phyloP scores from a whole-genome alignment of 2,888 invertebrate species.

The Apocheima hispidaria region DNA sequence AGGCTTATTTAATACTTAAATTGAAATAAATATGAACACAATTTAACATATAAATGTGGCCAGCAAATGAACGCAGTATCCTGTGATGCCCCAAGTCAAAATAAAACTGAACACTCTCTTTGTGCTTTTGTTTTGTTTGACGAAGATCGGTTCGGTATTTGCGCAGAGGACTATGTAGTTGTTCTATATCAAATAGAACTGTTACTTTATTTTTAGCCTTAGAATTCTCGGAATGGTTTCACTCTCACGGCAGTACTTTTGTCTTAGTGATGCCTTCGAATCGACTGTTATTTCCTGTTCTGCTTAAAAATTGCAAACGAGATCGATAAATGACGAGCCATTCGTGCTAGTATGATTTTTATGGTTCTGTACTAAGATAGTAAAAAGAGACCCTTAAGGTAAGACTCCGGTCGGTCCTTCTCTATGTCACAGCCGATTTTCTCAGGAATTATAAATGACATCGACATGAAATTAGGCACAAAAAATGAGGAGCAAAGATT shows the following conservation, averaged over 20 bases:
- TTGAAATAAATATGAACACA: slow-evolving; percentile 24
- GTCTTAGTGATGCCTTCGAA: slow-evolving; percentile 62
- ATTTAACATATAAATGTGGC: slow-evolving; percentile 37
- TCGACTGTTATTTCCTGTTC: slow-evolving; percentile 69
- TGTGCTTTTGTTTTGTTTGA: slow-evolving; percentile 35
- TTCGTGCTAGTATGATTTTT: slow-evolving; percentile 54
- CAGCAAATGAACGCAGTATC: slow-evolving; percentile 38
- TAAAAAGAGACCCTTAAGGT: no score
- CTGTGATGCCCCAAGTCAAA: slow-evolving; percentile 32
- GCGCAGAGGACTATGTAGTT: slow-evolving; percentile 52
- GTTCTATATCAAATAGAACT: slow-evolving; percentile 52
- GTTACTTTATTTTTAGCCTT: slow-evolving; percentile 58
- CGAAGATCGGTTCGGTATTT: slow-evolving; percentile 42
- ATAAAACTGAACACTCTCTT: slow-evolving; percentile 21
- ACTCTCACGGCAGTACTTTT: slow-evolving; percentile 69
- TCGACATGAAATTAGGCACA: no score
- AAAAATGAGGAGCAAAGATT: no score
- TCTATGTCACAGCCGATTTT: no score
- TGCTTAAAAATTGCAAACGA: slow-evolving; percentile 53
- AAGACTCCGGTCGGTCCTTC: no score
- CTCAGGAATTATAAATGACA: no score
- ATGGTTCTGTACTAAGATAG: not conserved
- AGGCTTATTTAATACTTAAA: slow-evolving; percentile 12
- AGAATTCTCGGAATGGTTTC: slow-evolving; percentile 59
- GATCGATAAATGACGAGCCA: slow-evolving; percentile 57